Base-by-base conservation (phyloP, 2,113 vertebrate species). In the Atrichornis clamosus region DNA sequence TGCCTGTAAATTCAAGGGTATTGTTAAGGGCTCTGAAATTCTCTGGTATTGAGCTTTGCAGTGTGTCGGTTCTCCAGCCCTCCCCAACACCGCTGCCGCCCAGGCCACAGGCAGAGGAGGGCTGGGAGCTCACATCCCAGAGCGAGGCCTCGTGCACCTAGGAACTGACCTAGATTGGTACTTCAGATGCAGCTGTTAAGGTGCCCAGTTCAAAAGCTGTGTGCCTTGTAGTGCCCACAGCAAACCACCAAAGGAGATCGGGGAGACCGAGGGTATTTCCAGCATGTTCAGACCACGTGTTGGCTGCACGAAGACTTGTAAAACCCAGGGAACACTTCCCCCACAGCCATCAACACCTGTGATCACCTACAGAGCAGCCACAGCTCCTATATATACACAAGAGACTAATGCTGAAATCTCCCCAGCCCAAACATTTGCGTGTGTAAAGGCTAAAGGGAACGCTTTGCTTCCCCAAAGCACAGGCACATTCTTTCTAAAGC, bases 251-350 rank as follows among this genome's bases (percentile, higher is more conserved):
- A 62, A 32, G 44, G 49, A 83, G 65, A 26, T 46, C 30, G 59
- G 37, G 26, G 30, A 64, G 28, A 60, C 41, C 21, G 9, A 22
- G 41, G 73, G 67, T 64, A 58, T 65, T 94, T 64, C 67, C 67
- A 83, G 62, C 2, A 0, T 0, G 11, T 23, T 39, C 53, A 46
- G 74, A 64, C 33, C 69, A 21, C 0, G 17, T 26, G 41, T 49
- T 28, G 35, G 68, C 44, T 50, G 37, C 18, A 20, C 1, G 1
- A 39, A 81, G 33, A 75, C 35, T 39, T 33, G 30, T 9, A 26
- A 67, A 83, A 46, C 63, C 41, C 70, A 56, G n/a, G 50, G 18
- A 91, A 55, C 13, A 0, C 74, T 59, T 68, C 32, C 26, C 62
- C 46, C 35, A 32, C 17, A 26, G 32, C 6, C 53, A 39, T 26